Base-by-base conservation (phyloP, 2,797 vertebrate species). In the Numenius phaeopus region DNA sequence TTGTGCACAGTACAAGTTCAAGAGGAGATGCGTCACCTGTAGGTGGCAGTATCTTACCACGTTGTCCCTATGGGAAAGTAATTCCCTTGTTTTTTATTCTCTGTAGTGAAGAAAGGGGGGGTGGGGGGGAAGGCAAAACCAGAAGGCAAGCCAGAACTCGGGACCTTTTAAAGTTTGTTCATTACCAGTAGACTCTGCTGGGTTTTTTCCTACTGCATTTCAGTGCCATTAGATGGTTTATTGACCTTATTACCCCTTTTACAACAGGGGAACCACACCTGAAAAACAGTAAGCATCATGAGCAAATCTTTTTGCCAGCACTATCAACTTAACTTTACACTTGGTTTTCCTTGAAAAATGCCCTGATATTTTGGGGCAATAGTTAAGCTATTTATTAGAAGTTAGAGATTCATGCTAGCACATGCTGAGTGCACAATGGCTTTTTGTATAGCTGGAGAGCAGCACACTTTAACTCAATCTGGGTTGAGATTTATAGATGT, bases 31-130 rank as follows among this genome's bases (percentile, higher is more conserved):
- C 3, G 2, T 32, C 39, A 61, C 95, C 96, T 44, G 81, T 47
- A 97, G 97, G 82, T 96, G 95, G 95, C 93, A 96, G 83, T 23
- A 27, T 47, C 62, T 92, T 54, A 83, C 46, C 88, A 30, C 4
- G 1, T 18, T 89, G 86, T 80, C 78, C 85, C 9, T 6, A 14
- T 0, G 10, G 46, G 29, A 85, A 77, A 69, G 21, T 1, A 2
- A 77, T 50, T 80, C 39, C 40, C 29, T 4, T 27, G 21, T 7
- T 16, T 93, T 67, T 49, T 34, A 32, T 5, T 75, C 73, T 52
- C 7, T 9, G 4, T 2, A 22, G 5, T 0, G 24, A 50, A 27
- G 52, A n/a, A 30, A 14, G 1, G 14, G 14, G 11, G 15, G 10
- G 29, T 2, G 0, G 0, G 27, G 13, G 2, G 3, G 0, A 29